Conservation (phyloP, 2,888 invertebrate genomes). For the Tenthredo scrophulariae region DNA sequence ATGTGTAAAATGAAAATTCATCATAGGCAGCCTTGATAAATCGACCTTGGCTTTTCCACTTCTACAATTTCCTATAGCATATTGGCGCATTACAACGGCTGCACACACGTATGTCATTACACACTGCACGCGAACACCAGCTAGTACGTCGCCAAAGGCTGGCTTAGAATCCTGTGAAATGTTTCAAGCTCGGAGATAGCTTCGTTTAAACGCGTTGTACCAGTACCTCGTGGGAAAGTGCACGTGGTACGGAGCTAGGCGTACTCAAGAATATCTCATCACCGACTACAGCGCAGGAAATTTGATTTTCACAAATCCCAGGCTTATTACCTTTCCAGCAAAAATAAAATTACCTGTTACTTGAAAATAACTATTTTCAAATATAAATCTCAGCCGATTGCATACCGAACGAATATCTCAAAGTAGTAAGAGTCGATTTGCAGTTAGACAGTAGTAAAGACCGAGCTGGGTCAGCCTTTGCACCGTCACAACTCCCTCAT, state of each 20-base stretch:
- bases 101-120: constrained; percentile 36
- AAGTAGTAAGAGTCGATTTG: neutral
- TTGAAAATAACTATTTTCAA: neutral
- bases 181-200: neutral
- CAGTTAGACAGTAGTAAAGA: neutral
- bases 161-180: constrained; percentile 49
- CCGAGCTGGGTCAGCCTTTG: neutral
- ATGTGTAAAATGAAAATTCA: neutral
- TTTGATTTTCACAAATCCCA: constrained; percentile 21
- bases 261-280: constrained; percentile 30
- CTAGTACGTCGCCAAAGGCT: neutral
- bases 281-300: neutral
- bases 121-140: constrained; percentile 29
- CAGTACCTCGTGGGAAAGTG: constrained; percentile 40
- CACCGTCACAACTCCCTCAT: too few species aligned
- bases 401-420: neutral
- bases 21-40: neutral
- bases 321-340: neutral
- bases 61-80: constrained; percentile 14
- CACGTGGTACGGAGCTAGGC: constrained; percentile 28
- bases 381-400: neutral
- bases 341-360: neutral
- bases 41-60: constrained; percentile 20
- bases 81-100: constrained; percentile 19
- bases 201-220: constrained; percentile 15